Base-by-base conservation (phyloP, 2,888 invertebrate species). In the Apantesis nais region DNA sequence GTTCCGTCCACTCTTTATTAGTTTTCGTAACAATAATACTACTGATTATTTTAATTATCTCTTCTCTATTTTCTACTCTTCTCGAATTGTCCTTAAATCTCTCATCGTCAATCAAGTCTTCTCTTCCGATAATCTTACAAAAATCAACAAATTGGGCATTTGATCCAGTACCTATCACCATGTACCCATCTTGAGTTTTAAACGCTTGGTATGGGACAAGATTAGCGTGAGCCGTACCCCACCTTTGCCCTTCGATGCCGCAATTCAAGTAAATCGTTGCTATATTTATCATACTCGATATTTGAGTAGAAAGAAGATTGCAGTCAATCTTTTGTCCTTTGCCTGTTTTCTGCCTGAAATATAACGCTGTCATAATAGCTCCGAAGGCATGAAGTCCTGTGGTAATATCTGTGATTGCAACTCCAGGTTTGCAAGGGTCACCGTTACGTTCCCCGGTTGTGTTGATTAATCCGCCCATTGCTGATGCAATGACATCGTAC, bases 151-250 rank as follows among this genome's bases (percentile, higher is more conserved):
- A 99, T 86, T 98, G 98, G 0, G 94, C 91, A 87, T 99, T 97
- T 64, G 98, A 99, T 1, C 98, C 99, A 3, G 98, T 96, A 0
- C 99, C 99, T 7, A 99, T 95, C 0, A 99, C 98, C 69, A 99
- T 96, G 84, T 97, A 97, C 0, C 98, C 97, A 88, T 98, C 97
- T 86, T 96, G 96, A 0, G 98, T 98, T 85, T 96, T 95, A 86
- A 99, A 99, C 5, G 98, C 96, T 95, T 99, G 97, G 87, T 99
- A 99, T 0, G 99, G 99, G 0, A 99, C 99, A 74, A 99, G 97
- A 87, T 98, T 99, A 73, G 97, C 97, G 89, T 99, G 99, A 0
- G 98, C 98, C 0, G 99, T 99, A n/a, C 99, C 99, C 96, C 97
- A 97, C 67, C 98, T 95, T 72, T 95, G 93, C 0, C 97, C 97